Percentiles rank a stretch among this genome's conserved stretches.
phyloP scores from a whole-genome alignment of 2,113 vertebrate genomes.

The Cyanoramphus novaezelandiae region DNA sequence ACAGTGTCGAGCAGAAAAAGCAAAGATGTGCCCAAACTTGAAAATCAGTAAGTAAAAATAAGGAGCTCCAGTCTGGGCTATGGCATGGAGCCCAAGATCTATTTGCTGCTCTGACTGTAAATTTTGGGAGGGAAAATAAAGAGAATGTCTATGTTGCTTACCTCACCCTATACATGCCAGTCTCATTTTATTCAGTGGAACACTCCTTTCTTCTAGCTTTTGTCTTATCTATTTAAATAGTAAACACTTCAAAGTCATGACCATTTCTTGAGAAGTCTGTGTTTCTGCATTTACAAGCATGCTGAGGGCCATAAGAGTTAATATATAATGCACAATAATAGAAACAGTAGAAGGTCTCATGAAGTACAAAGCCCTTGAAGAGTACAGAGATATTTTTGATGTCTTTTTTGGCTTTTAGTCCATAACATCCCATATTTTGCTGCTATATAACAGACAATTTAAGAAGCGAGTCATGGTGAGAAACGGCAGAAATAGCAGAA shows the following conservation, averaged over 20 bases:
- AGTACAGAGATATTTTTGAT: background rate
- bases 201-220: background rate
- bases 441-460: background rate
- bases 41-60: background rate
- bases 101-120: background rate
- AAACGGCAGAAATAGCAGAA: background rate
- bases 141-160: rapidly evolving
- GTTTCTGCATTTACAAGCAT: background rate
- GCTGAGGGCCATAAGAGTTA: background rate
- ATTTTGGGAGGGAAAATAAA: background rate
- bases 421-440: background rate
- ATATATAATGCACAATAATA: background rate
- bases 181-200: background rate
- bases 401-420: background rate
- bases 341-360: background rate
- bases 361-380: background rate
- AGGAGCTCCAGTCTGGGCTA: background rate
- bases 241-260: background rate
- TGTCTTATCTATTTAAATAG: background rate
- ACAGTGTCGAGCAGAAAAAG: background rate
- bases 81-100: background rate
- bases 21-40: background rate
- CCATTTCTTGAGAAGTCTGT: background rate
- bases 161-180: background rate
- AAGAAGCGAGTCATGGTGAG: background rate